Conservation (phyloP, 1,140 invertebrate species). For the Diabrotica undecimpunctata region DNA sequence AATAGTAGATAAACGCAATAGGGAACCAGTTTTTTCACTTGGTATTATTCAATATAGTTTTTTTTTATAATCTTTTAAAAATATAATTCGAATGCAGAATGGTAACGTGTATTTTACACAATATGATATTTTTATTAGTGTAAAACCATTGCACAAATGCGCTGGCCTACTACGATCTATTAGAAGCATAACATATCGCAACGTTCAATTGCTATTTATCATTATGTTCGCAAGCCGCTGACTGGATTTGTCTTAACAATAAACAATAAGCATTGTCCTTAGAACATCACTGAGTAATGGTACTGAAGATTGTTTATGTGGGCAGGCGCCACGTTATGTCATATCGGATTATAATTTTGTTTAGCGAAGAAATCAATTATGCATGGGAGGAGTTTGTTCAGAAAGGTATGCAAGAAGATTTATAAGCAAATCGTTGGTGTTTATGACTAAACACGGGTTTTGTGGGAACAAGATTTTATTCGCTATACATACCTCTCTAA, state of each 20-base stretch:
- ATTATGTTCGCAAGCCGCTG: slow-evolving; percentile 1
- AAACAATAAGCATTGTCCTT: slow-evolving; percentile 14
- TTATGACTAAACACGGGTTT: too few relatives aligned
- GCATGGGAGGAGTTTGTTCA: background rate
- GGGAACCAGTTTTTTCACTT: too few relatives aligned
- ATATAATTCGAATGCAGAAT: too few relatives aligned
- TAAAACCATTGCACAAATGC: background rate
- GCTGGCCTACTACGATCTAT: background rate
- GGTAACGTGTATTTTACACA: too few relatives aligned
- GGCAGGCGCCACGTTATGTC: slow-evolving; percentile 10
- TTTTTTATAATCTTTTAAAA: too few relatives aligned
- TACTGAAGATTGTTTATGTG: background rate
- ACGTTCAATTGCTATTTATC: slow-evolving; percentile 15
- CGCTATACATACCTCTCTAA: too few relatives aligned
- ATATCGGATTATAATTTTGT: slow-evolving; percentile 7
- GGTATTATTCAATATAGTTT: too few relatives aligned
- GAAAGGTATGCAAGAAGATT: too few relatives aligned
- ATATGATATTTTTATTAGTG: too few relatives aligned
- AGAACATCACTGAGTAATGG: slow-evolving; percentile 9
- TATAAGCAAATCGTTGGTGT: too few relatives aligned
- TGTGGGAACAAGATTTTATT: too few relatives aligned
- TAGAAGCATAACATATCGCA: slow-evolving; percentile 9
- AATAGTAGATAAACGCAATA: too few relatives aligned
- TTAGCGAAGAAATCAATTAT: slow-evolving; percentile 6
- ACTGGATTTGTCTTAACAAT: slow-evolving; percentile 13